A percentile compares a stretch with the other conserved stretches of the same genome.
Evolutionary conservation across 2,888 invertebrate species (phyloP).

Genomic region (Hydrotaea cyrtoneurina): DNA sequence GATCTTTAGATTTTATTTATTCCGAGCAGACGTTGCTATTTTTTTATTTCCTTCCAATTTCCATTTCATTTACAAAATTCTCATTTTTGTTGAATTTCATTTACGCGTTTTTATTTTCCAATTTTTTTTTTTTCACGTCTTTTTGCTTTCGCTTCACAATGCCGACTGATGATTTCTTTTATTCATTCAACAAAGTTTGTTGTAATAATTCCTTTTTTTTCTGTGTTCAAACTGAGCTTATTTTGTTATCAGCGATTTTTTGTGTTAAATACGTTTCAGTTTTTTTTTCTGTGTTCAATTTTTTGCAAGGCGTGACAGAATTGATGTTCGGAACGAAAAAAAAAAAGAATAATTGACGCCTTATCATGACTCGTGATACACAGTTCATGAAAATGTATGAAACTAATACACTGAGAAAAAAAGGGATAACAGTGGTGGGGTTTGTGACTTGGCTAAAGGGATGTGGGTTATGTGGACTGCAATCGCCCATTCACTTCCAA

Average conservation of each 20-base stretch:
- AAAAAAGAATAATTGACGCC: constrained; percentile 38
- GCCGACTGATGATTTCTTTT: constrained; percentile 45
- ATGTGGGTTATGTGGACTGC: no score
- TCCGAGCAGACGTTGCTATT: no score
- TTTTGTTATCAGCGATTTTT: constrained; percentile 49
- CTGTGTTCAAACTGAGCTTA: constrained; percentile 35
- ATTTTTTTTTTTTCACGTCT: constrained; percentile 12
- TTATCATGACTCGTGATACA: constrained; percentile 47
- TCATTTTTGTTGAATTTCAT: not conserved
- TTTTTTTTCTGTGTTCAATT: constrained; percentile 18
- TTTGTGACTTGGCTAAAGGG: not conserved
- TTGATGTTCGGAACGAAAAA: constrained; percentile 10
- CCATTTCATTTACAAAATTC: not conserved
- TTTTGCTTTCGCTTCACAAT: not conserved
- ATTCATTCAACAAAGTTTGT: constrained; percentile 55
- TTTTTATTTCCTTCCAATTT: not conserved
- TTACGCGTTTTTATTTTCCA: constrained; percentile 3
- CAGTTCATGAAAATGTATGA: constrained; percentile 18
- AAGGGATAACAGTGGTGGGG: not conserved
- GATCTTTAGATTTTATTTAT: no score
- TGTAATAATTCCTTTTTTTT: constrained; percentile 21
- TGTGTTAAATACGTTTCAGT: constrained; percentile 36
- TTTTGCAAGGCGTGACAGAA: constrained; percentile 50
- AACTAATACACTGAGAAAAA: constrained; percentile 23
- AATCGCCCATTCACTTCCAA: no score